Conservation (phyloP, 2,113 vertebrate genomes). For the Sinocyclocheilus maitianheensis region DNA sequence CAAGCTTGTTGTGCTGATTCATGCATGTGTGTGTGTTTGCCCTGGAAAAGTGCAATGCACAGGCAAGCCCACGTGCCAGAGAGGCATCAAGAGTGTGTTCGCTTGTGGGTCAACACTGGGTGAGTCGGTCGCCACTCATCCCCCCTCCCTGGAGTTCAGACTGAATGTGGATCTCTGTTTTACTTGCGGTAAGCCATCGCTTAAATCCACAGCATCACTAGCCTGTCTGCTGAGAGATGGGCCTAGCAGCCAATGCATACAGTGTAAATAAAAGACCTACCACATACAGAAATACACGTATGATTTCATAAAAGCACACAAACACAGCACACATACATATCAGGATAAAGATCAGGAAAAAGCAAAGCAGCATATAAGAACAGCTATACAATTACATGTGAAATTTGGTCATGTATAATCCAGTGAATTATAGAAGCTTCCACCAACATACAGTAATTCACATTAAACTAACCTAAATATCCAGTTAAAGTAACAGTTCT, state of each 20-base stretch:
- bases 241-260: slow-evolving; percentile 9
- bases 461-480: not conserved
- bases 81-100: not conserved
- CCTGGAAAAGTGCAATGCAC: slow-evolving; percentile 51
- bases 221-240: slow-evolving; percentile 24
- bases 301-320: slow-evolving; percentile 23
- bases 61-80: slow-evolving; percentile 31
- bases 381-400: not conserved
- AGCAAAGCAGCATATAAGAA: not conserved
- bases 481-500: not conserved
- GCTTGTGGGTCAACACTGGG: slow-evolving; percentile 22
- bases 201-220: slow-evolving; percentile 53
- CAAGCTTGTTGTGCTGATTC: slow-evolving; percentile 10
- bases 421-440: slow-evolving; percentile 6
- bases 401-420: not conserved
- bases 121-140: not conserved
- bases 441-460: not conserved
- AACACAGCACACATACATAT: not conserved
- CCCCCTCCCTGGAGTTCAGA: slow-evolving; percentile 21
- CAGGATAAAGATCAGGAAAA: not conserved
- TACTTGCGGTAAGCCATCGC: slow-evolving; percentile 33
- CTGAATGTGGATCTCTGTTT: slow-evolving; percentile 50
- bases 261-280: not conserved
- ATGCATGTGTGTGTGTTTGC: slow-evolving; percentile 42
- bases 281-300: slow-evolving; percentile 29